These are phyloP conservation scores for Steinernema carpocapsae DNA, from an alignment of 2,888 invertebrate species.

Conservation along the genomic window DNA sequence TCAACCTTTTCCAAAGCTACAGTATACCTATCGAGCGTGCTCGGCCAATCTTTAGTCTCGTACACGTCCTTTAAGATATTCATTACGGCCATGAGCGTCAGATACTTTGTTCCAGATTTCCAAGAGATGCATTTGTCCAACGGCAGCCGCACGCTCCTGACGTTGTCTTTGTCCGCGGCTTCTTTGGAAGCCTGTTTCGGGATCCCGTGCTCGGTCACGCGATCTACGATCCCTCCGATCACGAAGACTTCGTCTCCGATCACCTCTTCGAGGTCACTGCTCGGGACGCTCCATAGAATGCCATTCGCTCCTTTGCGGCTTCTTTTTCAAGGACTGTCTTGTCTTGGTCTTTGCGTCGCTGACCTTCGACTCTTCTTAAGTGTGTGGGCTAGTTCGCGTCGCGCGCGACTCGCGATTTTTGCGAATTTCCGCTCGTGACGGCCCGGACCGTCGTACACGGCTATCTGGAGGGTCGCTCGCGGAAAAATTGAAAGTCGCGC, in stretches of 20 bases:
- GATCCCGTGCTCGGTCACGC: conserved; percentile 58
- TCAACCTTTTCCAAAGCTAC: background rate
- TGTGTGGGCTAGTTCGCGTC: too few relatives aligned
- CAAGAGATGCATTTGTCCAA: conserved; percentile 48
- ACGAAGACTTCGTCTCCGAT: conserved; percentile 51
- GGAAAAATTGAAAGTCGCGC: too few relatives aligned
- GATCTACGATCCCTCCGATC: conserved; percentile 67
- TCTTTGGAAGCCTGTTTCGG: conserved; percentile 54
- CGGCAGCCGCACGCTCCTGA: conserved; percentile 52
- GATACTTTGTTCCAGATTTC: conserved; percentile 55
- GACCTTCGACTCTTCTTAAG: conserved; percentile 40
- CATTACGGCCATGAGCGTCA: conserved; percentile 61
- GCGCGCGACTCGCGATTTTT: too few relatives aligned
- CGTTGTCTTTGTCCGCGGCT: conserved; percentile 53
- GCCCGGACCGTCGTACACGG: too few relatives aligned
- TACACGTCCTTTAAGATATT: conserved; percentile 60
- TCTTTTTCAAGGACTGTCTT: conserved; percentile 17
- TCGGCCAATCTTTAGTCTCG: conserved; percentile 53
- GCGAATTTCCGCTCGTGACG: too few relatives aligned
- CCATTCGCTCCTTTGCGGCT: conserved; percentile 34
- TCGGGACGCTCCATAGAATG: background rate
- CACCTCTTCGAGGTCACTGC: conserved; percentile 42
- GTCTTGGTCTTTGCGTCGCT: conserved; percentile 35
- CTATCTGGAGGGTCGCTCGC: too few relatives aligned
- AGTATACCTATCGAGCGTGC: conserved; percentile 45